Conservation (phyloP, 2,888 invertebrate genomes). For the Ennomos quercinarius region DNA sequence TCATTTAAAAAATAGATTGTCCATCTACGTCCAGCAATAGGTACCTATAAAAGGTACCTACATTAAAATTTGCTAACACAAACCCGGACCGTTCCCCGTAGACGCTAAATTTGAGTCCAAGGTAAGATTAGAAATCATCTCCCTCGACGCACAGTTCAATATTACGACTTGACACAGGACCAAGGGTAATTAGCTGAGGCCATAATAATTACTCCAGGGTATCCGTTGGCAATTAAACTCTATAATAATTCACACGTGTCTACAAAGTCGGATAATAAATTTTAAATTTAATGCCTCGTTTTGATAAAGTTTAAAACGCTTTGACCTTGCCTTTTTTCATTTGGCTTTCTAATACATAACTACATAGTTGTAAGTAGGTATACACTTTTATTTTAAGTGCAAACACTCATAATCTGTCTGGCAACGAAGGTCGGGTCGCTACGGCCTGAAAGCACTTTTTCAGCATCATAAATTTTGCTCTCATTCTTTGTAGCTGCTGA, state of each 20-base stretch:
- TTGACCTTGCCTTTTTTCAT: neutral
- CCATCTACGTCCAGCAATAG: too few species aligned
- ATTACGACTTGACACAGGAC: constrained; percentile 10
- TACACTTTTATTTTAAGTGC: too few species aligned
- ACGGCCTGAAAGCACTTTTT: neutral
- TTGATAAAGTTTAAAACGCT: neutral
- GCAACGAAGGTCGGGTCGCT: neutral
- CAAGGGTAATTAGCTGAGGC: constrained; percentile 18
- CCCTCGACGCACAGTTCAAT: constrained; percentile 19
- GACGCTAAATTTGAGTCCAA: constrained; percentile 13
- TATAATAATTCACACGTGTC: constrained; percentile 24
- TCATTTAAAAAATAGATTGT: too few species aligned
- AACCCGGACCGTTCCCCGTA: neutral
- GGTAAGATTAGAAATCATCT: constrained; percentile 20
- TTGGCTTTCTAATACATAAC: too few species aligned
- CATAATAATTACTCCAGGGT: constrained; percentile 19
- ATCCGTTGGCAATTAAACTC: constrained; percentile 15
- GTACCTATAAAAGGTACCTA: too few species aligned
- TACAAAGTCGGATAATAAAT: constrained; percentile 16
- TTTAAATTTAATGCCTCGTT: constrained; percentile 11
- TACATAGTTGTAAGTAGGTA: too few species aligned
- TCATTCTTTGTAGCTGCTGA: too few species aligned
- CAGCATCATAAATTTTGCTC: too few species aligned
- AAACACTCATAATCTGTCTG: too few species aligned
- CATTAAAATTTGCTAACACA: too few species aligned